Evolutionary conservation across 2,797 vertebrate genomes (phyloP).

Genomic region (Esox lucius): DNA sequence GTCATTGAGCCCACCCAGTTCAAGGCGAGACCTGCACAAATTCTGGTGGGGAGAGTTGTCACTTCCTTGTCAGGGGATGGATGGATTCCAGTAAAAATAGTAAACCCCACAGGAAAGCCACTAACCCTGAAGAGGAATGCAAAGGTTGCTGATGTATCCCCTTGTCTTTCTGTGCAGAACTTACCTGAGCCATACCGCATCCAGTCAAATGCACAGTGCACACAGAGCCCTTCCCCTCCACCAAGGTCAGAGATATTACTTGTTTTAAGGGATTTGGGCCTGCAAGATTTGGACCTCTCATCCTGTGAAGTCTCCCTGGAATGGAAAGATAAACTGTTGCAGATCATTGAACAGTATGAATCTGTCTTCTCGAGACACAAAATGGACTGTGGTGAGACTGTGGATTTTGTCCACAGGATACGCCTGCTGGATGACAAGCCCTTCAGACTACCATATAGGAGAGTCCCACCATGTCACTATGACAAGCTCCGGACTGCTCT

Average conservation of each 20-base stretch:
- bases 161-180: conserved; percentile 20
- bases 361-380: conserved; percentile 23
- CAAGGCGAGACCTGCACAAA: conserved; percentile 13
- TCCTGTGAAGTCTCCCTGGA: conserved; percentile 22
- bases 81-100: too few relatives aligned
- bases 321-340: conserved; percentile 23
- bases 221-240: not conserved
- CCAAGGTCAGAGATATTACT: not conserved
- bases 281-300: conserved; percentile 19
- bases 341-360: conserved; percentile 22
- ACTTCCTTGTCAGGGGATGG: too few relatives aligned
- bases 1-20: conserved; percentile 24
- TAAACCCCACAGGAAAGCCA: too few relatives aligned
- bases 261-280: conserved; percentile 13
- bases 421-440: conserved; percentile 24
- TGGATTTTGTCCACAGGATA: conserved; percentile 21
- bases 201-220: conserved; percentile 5
- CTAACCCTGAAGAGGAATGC: conserved; percentile 28
- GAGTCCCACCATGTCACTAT: too few relatives aligned
- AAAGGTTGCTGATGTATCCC: conserved; percentile 28
- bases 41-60: conserved; percentile 21
- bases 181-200: not conserved
- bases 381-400: conserved; percentile 25
- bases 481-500: too few relatives aligned
- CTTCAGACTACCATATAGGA: too few relatives aligned